Evolutionary conservation across 2,888 invertebrate species (phyloP), one percentile per base, ranked within the genome.

Genomic region (Sesia apiformis): DNA sequence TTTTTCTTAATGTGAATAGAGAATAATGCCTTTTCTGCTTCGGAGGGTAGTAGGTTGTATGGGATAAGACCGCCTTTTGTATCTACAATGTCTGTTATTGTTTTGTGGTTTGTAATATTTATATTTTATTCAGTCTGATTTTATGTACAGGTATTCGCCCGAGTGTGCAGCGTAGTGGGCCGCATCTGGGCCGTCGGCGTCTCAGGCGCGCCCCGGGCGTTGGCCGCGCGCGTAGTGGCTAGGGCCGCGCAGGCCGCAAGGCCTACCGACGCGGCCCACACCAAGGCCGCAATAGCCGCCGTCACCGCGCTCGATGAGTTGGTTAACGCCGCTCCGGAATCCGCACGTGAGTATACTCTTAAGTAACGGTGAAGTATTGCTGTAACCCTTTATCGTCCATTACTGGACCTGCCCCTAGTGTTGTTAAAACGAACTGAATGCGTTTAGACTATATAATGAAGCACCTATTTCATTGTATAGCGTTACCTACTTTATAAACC

Each of bases 151-250:
- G 70, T 74, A 57, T 89, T 49, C 67, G 0, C 58, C 72, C 6
- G 64, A 61, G 41, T 63, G 71, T 59, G 80, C 79, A 61, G 76
- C 79, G 61, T 83, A 83, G 79, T 87, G 86, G 84, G 87, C 86
- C 66, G 39, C 40, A 23, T 64, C 61, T 61, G 64, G 63, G 82
- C 82, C 0, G 23, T 55, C 55, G 3, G 59, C 62, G 40, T 50
- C 52, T 6, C 50, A 38, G 23, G 50, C 38, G 71, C 67, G 0
- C 79, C 83, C 0, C 64, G 81, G 0, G 67, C 69, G 0, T 72
- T 77, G 0, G 4, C 56, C 0, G 82, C 82, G 66, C 64, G 70
- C 55, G 41, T 76, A 38, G 78, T 84, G 61, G 66, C 76, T 23
- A 61, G 72, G 7, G 82, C 85, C n/a, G 76, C 77, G 39, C 49